Evolutionary conservation across 2,888 invertebrate genomes (phyloP), one percentile per base, ranked within the genome.

Genomic region (Anthrax anthrax): DNA sequence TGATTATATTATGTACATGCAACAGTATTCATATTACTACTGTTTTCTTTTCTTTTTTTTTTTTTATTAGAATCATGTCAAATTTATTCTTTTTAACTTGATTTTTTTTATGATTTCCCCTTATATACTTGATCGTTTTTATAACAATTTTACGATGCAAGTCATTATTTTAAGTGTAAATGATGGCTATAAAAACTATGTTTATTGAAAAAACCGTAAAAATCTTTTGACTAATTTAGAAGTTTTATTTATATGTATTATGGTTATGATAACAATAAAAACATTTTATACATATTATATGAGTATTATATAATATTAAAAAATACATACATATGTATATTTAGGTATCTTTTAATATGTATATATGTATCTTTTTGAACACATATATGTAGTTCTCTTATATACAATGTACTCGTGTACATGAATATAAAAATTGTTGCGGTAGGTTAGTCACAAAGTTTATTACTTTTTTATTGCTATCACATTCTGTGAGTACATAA

Each of bases 151-250:
- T 56, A 56, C 55, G 56, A 52, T 56, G 50, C 52, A n/a, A 54
- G 54, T 54, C 54, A 58, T 57, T 56, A 58, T 55, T 54, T 57
- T 55, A 49, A 55, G 57, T 54, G 50, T 51, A 56, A 57, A 54
- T 56, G 56, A 51, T 52, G 49, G 52, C 51, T 51, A 57, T 55
- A 56, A 55, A 57, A 57, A 57, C 55, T 57, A 57, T 55, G 36
- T 45, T 40, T 45, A 40, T 45, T 40, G 45, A 45, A 45, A 45
- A 45, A 36, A 40, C 34, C 29, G 12, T 32, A 32, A 32, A 45
- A 45, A 40, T 34, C 40, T 9, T 32, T 32, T 12, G 29, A 32
- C 29, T 32, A 32, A 32, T 32, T 32, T 32, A 1, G 12, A 32
- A 32, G 8, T 32, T 32, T 32, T 32, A 12, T 32, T 32, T 32